Percentiles rank a stretch among this genome's conserved stretches.
Conservation (phyloP, 2,797 vertebrate species). For the Hirundo rustica region DNA sequence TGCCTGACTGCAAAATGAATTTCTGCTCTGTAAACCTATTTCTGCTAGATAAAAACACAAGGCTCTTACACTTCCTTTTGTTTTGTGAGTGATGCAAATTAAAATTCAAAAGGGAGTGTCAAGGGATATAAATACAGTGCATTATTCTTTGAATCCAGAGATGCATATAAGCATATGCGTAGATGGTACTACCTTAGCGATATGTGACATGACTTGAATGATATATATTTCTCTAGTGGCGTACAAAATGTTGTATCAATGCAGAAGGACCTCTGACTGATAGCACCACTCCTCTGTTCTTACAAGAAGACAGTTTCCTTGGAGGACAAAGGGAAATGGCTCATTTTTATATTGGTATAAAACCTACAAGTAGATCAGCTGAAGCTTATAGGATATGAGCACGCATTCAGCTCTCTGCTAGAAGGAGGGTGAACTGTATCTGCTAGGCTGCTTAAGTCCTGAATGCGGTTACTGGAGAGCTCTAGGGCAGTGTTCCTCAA, state of each 20-base stretch:
- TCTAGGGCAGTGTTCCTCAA: background rate
- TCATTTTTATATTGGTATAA: background rate
- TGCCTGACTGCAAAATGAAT: background rate
- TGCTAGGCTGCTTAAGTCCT: background rate
- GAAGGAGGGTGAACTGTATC: background rate
- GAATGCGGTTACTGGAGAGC: background rate
- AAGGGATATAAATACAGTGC: background rate
- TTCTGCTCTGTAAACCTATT: background rate
- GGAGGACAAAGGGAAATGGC: background rate
- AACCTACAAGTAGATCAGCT: background rate
- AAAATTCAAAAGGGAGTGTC: background rate
- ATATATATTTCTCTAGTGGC: background rate
- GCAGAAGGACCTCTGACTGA: background rate
- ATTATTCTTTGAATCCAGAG: background rate
- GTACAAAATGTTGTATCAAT: background rate
- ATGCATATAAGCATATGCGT: background rate
- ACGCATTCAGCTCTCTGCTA: background rate
- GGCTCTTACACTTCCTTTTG: background rate
- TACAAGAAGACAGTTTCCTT: background rate
- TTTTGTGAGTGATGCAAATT: background rate
- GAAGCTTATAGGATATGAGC: background rate
- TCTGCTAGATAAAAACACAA: background rate
- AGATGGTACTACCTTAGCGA: background rate
- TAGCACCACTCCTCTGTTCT: background rate
- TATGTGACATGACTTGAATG: background rate